These are phyloP conservation scores for Atta colombica DNA, from an alignment of 1,140 invertebrate genomes.

Conservation along the genomic window DNA sequence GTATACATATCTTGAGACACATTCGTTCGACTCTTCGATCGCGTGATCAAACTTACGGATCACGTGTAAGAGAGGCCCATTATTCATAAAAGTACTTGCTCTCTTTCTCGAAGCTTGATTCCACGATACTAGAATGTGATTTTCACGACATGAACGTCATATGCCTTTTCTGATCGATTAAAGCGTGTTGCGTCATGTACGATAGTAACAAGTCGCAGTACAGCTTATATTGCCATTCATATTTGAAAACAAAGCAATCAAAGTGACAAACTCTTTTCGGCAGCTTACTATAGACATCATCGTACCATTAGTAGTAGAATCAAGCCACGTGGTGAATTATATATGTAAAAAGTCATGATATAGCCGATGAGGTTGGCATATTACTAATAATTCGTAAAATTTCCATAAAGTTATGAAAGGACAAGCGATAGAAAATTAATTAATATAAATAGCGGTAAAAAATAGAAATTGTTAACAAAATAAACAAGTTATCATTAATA, in stretches of 20 bases:
- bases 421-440: neutral
- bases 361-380: neutral
- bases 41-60: slow-evolving; percentile 41
- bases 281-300: neutral
- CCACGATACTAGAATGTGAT: slow-evolving; percentile 30
- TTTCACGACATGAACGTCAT: slow-evolving; percentile 53
- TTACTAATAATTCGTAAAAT: slow-evolving; percentile 39
- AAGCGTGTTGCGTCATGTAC: slow-evolving; percentile 42
- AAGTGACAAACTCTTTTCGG: slow-evolving; percentile 19
- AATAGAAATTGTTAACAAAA: neutral
- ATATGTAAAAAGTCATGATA: neutral
- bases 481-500: slow-evolving; percentile 5
- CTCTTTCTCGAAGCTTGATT: slow-evolving; percentile 67
- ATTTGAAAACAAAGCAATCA: slow-evolving; percentile 7
- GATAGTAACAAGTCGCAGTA: slow-evolving; percentile 31
- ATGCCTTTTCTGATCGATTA: slow-evolving; percentile 59
- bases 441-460: neutral
- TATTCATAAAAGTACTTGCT: slow-evolving; percentile 6
- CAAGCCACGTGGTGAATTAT: slow-evolving; percentile 36
- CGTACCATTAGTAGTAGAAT: slow-evolving; percentile 5
- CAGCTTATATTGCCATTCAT: slow-evolving; percentile 20
- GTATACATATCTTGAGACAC: slow-evolving; percentile 37
- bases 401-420: neutral
- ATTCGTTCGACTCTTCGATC: slow-evolving; percentile 27
- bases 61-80: slow-evolving; percentile 47